Base-by-base conservation (phyloP, 53 echinoderm and acorn worm species). In the Antedon mediterranea region DNA sequence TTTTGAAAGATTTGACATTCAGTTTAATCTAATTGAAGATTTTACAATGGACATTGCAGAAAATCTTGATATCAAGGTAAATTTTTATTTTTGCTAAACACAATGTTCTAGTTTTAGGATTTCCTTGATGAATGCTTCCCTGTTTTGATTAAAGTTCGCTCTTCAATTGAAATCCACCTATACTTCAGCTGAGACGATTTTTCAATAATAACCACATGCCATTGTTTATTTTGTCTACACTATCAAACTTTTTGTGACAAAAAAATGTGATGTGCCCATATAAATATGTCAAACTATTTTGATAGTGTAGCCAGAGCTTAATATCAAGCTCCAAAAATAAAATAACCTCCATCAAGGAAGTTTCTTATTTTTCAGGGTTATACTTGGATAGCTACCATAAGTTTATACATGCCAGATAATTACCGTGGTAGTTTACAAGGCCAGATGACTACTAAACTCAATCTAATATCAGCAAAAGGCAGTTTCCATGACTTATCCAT, bases 391-490 rank as follows among this genome's bases (percentile, higher is more conserved):
- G 93, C 88, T n/a, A 44, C 77, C 20, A 84, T 83, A 0, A 34
- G 78, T 32, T 77, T 98, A 30, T 84, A 76, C 73, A 92, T 89
- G 80, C 86, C 98, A 29, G 86, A 74, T 43, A 98, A 92, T 86
- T 98, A 98, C 84, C 44, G 71, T 29, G 98, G 98, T 32, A 43
- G 76, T 30, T 82, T 98, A 20, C 0, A 18, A 23, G 98, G 98
- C 43, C 71, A 76, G 26, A 29, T 79, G 29, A 81, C 75, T 30
- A 77, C 81, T 29, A 83, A 85, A 71, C 73, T 95, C 30, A 90
- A 95, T 86, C 86, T 93, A 23, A 29, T 41, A 73, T 86, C 85
- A 0, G 86, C 85, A 32, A 80, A 74, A 29, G 98, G 88, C 71
- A 30, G 75, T 20, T 93, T 98, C 78, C n/a, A 79, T 73, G 79